Base-by-base conservation (phyloP, 2,888 invertebrate species). In the Leptinotarsa peninsularis region DNA sequence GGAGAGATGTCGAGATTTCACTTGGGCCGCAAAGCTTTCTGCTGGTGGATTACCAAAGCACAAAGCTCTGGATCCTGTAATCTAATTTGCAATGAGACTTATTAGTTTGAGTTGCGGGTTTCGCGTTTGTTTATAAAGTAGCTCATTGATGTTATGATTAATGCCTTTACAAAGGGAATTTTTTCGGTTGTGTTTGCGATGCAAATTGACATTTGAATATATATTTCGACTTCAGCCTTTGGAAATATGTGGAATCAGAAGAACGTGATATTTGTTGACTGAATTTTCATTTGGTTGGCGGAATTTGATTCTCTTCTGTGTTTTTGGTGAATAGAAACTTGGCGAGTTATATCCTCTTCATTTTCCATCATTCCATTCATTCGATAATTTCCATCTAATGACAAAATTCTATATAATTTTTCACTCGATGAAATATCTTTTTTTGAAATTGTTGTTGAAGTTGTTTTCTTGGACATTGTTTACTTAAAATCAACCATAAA, bases 31-130 rank as follows among this genome's bases (percentile, higher is more conserved):
- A 81, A 82, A 83, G 88, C 87, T 88, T 86, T 87, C 87, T 85
- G 84, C 84, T 83, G 85, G 84, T 81, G 86, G 86, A 87, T 87
- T 88, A 87, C 87, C 85, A 82, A 85, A 86, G 86, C 86, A 87
- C 87, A 87, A 87, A 87, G 87, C 88, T 87, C 86, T 84, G 86
- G 87, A 86, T 87, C 84, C 85, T 79, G 86, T 87, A 88, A 88
- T 87, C 88, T 86, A 88, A 88, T 88, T 88, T 88, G 87, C 87
- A 88, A 86, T 87, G 88, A 88, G 87, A 87, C 87, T 88, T 87
- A 88, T 88, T 88, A 88, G 88, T 87, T 88, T 86, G 86, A 85
- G 86, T 86, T 83, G 84, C 80, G 84, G 84, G 82, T 80, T 82
- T 82, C 82, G 83, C 83, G 85, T 83, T 85, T 85, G 86, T 85